Conservation (phyloP, 2,113 vertebrate genomes). For the Mesitornis unicolor region DNA sequence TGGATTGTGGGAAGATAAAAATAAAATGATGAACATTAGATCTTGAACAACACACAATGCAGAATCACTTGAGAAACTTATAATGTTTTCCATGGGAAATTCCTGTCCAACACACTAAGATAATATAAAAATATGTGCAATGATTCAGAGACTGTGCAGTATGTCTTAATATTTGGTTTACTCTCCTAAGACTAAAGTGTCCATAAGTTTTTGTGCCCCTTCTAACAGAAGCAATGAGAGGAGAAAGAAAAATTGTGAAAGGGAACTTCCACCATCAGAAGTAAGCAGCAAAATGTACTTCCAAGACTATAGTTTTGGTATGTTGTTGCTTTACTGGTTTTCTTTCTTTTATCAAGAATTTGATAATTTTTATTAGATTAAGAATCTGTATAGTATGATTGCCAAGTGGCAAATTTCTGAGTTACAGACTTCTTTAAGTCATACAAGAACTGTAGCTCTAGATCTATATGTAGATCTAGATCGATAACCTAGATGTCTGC, state of each 20-base stretch:
- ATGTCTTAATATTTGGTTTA: not conserved
- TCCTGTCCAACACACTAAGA: not conserved
- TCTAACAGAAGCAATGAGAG: not conserved
- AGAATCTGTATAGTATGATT: not conserved
- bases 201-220: not conserved
- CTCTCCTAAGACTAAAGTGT: not conserved
- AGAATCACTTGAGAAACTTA: not conserved
- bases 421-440: not conserved
- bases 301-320: not conserved
- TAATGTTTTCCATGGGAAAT: not conserved
- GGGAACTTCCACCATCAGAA: not conserved
- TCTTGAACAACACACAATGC: not conserved
- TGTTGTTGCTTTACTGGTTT: not conserved
- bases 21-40: not conserved
- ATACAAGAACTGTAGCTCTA: not conserved
- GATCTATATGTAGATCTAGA: not conserved
- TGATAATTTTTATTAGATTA: not conserved
- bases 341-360: not conserved
- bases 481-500: not conserved
- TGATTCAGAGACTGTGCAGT: not conserved
- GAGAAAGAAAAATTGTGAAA: not conserved
- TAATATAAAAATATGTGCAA: not conserved
- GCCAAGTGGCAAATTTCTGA: not conserved
- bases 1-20: not conserved
- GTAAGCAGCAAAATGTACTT: not conserved